Base-by-base conservation (phyloP, 2,888 invertebrate species). In the Coleophora deauratella region DNA sequence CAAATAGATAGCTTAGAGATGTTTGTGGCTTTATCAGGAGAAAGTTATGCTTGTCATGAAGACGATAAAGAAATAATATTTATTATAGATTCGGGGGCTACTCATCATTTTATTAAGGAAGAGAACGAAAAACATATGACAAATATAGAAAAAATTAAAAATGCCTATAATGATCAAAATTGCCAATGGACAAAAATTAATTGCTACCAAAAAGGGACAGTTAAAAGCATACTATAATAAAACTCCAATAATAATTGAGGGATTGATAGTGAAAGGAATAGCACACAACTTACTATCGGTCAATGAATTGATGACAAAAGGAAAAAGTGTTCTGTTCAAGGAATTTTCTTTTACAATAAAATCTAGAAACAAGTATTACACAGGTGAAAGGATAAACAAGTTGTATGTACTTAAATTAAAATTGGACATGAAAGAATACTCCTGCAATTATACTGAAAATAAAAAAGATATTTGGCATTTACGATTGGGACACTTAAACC, bases 401-500 rank as follows among this genome's bases (percentile, higher is more conserved):
- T 21, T 21, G 21, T 21, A 21, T 21, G 21, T 21, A 21, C 6
- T 21, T 3, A 21, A 21, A 6, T 6, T 21, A 6, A 3, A 21
- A 21, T 6, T 21, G 6, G n/a, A n/a, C n/a, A 3, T 6, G 3
- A 21, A 21, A 21, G 21, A 21, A 21, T 21, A 21, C 21, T 21
- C 3, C 21, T 4, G 21, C 21, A 21, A 21, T 21, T 3, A 21
- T 4, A 6, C 3, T 6, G 3, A 4, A 6, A 21, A 3, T 32
- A 28, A 27, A 14, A 13, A 34, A 14, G 37, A 41, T 42, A 9
- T 43, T 28, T 50, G 47, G 50, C 47, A 50, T 28, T 40, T 15
- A 33, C 35, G 44, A 28, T 35, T 46, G 28, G 45, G 47, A 2
- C 50, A 50, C 37, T n/a, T 40, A 9, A 50, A 50, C 31, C 40